A percentile compares a stretch with the other conserved stretches of the same genome.
Conservation (phyloP, 2,888 invertebrate genomes). For the Panzeria rudis region DNA sequence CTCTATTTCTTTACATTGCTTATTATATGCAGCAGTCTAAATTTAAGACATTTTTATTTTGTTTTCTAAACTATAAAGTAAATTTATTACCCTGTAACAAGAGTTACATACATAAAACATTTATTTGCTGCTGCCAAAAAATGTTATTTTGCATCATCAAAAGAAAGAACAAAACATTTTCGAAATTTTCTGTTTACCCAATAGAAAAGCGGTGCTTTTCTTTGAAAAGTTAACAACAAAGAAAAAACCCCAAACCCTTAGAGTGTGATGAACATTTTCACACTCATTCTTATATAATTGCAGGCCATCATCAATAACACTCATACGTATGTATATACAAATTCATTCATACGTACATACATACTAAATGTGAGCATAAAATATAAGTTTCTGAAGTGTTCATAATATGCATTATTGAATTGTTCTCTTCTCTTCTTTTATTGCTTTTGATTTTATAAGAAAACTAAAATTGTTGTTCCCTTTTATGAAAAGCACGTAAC, state of each 20-base stretch:
- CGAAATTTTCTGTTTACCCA: conserved; percentile 51
- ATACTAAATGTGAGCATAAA: no score
- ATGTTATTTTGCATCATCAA: conserved; percentile 55
- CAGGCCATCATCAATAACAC: conserved; percentile 43
- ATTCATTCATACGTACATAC: neutral
- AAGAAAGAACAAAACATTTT: conserved; percentile 64
- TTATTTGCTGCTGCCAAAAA: conserved; percentile 7
- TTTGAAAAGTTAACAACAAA: conserved; percentile 63
- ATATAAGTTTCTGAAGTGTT: no score
- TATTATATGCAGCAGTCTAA: no score
- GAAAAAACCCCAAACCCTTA: conserved; percentile 15
- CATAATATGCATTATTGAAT: no score
- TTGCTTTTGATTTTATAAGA: no score
- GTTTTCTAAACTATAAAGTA: neutral
- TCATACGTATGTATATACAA: neutral
- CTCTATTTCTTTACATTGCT: no score
- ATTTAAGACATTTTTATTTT: no score
- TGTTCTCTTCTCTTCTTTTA: no score
- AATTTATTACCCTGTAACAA: neutral
- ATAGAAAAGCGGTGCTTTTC: conserved; percentile 63
- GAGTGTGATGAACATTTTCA: conserved; percentile 29
- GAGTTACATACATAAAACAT: neutral
- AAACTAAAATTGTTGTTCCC: no score
- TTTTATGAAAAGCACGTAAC: no score
- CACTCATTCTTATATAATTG: conserved; percentile 40